Conservation (phyloP, 2,797 vertebrate species). For the Crenuchus spilurus region DNA sequence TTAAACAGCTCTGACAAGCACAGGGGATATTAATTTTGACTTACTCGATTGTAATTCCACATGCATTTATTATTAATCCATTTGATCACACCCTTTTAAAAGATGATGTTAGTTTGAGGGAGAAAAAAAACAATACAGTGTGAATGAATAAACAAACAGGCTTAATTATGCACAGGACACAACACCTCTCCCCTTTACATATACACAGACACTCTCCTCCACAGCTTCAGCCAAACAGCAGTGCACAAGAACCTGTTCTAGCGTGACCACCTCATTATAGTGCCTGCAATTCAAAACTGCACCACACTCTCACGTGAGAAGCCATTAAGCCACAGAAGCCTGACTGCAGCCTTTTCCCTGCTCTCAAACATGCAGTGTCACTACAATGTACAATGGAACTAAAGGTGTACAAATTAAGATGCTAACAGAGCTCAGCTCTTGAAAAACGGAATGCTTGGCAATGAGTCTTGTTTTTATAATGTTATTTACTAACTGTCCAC, state of each 20-base stretch:
- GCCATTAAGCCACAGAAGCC: no score
- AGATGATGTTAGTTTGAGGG: constrained; percentile 56
- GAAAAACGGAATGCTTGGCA: no score
- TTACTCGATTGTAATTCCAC: constrained; percentile 63
- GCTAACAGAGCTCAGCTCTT: no score
- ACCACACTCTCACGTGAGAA: neutral
- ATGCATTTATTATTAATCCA: constrained; percentile 67
- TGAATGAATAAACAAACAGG: no score
- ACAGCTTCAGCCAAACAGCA: constrained; percentile 42
- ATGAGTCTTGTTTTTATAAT: no score
- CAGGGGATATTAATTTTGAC: constrained; percentile 71
- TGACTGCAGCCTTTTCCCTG: no score
- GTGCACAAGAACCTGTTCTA: constrained; percentile 7
- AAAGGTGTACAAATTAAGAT: no score
- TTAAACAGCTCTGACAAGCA: constrained; percentile 72
- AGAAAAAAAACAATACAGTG: neutral
- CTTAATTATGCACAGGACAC: neutral
- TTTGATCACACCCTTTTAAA: constrained; percentile 60
- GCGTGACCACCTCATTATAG: constrained; percentile 33
- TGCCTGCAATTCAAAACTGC: constrained; percentile 31
- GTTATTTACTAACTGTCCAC: no score
- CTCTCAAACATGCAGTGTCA: no score
- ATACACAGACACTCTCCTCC: constrained; percentile 28
- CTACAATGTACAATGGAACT: no score
- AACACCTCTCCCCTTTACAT: neutral